A percentile compares a stretch with the other conserved stretches of the same genome.
phyloP scores from a whole-genome alignment of 2,888 invertebrate genomes.

The Xylocampa areola region DNA sequence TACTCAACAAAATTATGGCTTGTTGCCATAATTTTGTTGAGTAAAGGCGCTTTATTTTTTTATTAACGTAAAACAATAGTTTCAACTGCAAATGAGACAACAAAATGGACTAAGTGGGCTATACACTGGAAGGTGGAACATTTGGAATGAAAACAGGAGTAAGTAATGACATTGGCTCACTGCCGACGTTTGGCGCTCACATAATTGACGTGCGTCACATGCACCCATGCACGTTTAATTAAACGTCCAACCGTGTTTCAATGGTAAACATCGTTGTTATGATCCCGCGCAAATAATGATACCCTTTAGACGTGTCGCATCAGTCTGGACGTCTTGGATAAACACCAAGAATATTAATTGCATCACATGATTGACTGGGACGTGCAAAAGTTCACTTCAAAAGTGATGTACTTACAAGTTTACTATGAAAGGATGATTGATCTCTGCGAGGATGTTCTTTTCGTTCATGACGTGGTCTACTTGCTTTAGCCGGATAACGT shows the following conservation, averaged over 20 bases:
- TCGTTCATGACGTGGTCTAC: conserved; percentile 99
- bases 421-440: conserved; percentile 98
- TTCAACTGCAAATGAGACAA: conserved; percentile 22
- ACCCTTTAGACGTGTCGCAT: conserved; percentile 49
- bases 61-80: conserved; percentile 18
- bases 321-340: conserved; percentile 56
- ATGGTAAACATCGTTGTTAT: conserved; percentile 63
- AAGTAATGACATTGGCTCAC: conserved; percentile 68
- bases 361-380: conserved; percentile 34
- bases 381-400: conserved; percentile 22
- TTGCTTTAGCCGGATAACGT: conserved; percentile 98
- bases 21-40: no score
- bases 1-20: conserved; percentile 12
- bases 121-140: conserved; percentile 38
- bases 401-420: conserved; percentile 86
- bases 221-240: conserved; percentile 68
- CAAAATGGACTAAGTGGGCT: conserved; percentile 12
- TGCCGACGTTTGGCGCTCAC: conserved; percentile 66
- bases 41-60: no score
- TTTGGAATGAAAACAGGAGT: conserved; percentile 49
- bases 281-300: conserved; percentile 56
- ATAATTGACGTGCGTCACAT: conserved; percentile 70
- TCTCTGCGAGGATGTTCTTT: conserved; percentile 96
- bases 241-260: conserved; percentile 59
- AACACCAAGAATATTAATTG: conserved; percentile 59